Percentiles rank a stretch among this genome's conserved stretches.
Evolutionary conservation across 2,888 invertebrate genomes (phyloP).

Genomic region (Rotaria magnacalcarata): DNA sequence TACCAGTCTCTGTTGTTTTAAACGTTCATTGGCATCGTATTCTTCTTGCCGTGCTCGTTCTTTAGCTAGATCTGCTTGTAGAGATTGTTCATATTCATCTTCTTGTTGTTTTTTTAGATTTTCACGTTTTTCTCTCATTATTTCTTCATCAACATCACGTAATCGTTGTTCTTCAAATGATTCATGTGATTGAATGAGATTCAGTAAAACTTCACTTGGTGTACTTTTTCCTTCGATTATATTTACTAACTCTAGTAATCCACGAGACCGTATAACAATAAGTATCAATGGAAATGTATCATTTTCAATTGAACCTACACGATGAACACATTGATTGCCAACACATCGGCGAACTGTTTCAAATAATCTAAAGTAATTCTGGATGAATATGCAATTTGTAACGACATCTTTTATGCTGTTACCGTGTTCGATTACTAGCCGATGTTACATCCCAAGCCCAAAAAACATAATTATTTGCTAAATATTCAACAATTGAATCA

Average conservation of each 20-base stretch:
- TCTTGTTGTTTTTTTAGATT: conserved; percentile 86
- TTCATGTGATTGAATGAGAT: conserved; percentile 80
- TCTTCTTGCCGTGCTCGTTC: conserved; percentile 63
- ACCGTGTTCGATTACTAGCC: conserved; percentile 74
- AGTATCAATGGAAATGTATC: conserved; percentile 82
- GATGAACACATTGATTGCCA: conserved; percentile 76
- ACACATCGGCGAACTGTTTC: conserved; percentile 61
- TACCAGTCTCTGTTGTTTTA: conserved; percentile 64
- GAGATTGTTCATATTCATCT: conserved; percentile 81
- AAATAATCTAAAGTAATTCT: conserved; percentile 50
- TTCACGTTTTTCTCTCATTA: conserved; percentile 64
- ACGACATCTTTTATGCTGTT: conserved; percentile 45
- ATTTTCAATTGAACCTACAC: conserved; percentile 76
- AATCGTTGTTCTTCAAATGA: conserved; percentile 71
- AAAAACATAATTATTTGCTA: conserved; percentile 81
- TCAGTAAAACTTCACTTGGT: conserved; percentile 80
- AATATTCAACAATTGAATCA: conserved; percentile 80
- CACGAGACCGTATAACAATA: conserved; percentile 79
- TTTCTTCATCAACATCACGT: conserved; percentile 73
- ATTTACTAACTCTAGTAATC: conserved; percentile 81
- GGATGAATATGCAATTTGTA: background rate
- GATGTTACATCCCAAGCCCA: conserved; percentile 96
- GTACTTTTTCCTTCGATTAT: conserved; percentile 79
- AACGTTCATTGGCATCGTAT: conserved; percentile 69
- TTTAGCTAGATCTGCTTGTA: conserved; percentile 70